Conservation (phyloP, 2,797 vertebrate species). For the Helicolenus hilgendorfi region DNA sequence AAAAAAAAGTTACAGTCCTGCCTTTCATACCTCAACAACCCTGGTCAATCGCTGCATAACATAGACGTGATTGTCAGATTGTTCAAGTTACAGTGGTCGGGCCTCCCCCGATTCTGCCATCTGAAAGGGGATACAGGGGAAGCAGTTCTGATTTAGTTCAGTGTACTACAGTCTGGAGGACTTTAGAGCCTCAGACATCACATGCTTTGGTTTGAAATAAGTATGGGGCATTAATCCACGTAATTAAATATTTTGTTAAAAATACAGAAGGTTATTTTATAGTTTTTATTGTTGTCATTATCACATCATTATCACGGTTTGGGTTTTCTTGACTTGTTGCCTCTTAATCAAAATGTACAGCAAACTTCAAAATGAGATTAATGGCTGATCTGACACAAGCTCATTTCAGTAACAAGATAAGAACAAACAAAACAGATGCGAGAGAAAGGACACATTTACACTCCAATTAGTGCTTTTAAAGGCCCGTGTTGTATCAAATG, state of each 20-base stretch:
- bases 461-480: conserved; percentile 81
- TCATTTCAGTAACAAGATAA: conserved; percentile 70
- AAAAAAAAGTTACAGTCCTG: background rate
- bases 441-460: conserved; percentile 80
- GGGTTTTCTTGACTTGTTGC: conserved; percentile 26
- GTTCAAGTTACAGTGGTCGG: background rate
- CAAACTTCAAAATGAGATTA: conserved; percentile 54
- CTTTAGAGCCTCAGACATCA: background rate
- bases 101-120: background rate
- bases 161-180: background rate
- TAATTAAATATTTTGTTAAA: background rate
- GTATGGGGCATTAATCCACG: background rate
- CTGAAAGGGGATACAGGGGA: too few species aligned
- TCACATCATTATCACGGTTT: background rate
- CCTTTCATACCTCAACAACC: background rate
- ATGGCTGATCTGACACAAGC: conserved; percentile 44
- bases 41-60: too few species aligned
- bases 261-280: background rate
- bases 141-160: background rate
- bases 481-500: conserved; percentile 72
- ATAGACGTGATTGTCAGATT: too few species aligned
- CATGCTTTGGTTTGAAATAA: background rate
- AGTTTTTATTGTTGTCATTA: background rate
- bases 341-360: conserved; percentile 13
- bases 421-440: conserved; percentile 63